phyloP scores from a whole-genome alignment of 2,113 vertebrate genomes.

The Sterna hirundo region DNA sequence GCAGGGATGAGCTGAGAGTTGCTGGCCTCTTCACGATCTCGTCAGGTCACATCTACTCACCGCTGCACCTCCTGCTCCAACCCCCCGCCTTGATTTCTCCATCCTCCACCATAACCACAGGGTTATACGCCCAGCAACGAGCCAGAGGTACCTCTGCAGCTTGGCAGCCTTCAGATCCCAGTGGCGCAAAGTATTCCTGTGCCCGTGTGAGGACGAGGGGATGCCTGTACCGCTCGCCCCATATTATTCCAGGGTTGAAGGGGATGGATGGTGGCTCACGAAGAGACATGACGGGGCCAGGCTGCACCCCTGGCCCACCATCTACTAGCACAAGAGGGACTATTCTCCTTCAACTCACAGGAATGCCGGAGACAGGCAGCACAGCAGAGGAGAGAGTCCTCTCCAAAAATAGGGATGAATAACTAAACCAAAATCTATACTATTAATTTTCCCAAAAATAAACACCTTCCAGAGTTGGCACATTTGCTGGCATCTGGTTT shows the following conservation, averaged over 20 bases:
- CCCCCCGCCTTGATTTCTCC: neutral
- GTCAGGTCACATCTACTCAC: neutral
- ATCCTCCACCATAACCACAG: neutral
- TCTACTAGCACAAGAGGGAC: neutral
- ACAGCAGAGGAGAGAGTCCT: neutral
- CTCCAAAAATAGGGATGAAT: neutral
- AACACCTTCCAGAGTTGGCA: neutral
- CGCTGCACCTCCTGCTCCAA: neutral
- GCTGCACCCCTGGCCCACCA: neutral
- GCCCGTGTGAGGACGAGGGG: accelerated
- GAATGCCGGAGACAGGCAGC: neutral
- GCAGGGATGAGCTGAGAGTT: neutral
- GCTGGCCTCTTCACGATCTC: neutral
- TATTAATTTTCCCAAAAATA: neutral
- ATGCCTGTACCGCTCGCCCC: accelerated
- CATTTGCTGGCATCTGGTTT: neutral
- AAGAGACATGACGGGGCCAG: neutral
- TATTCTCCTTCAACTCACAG: neutral
- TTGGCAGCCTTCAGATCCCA: neutral
- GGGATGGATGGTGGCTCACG: accelerated
- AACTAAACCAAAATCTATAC: neutral
- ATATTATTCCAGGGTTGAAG: neutral
- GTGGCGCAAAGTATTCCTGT: neutral
- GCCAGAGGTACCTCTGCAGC: neutral
- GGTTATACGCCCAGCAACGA: neutral